Conservation (phyloP, 2,888 invertebrate species). For the Noctua comes region DNA sequence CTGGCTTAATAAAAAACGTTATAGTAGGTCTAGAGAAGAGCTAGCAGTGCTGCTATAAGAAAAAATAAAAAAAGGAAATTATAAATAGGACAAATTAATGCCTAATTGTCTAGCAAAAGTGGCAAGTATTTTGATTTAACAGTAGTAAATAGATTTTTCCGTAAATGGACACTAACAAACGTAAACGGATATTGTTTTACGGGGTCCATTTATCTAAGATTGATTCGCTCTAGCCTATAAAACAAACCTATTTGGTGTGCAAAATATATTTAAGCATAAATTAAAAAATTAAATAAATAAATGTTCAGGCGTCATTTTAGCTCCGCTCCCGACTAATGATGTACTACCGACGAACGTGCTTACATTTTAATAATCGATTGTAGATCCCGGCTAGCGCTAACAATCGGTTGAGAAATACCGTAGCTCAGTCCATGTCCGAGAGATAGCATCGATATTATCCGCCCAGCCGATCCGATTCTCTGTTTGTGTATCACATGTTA, state of each 20-base stretch:
- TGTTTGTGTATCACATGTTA: slow-evolving; percentile 57
- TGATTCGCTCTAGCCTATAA: neutral
- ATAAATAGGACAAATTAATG: neutral
- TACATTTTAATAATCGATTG: slow-evolving; percentile 86
- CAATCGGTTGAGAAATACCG: slow-evolving; percentile 79
- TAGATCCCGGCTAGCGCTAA: slow-evolving; percentile 74
- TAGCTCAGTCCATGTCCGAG: slow-evolving; percentile 69
- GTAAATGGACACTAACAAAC: neutral
- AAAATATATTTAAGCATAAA: neutral
- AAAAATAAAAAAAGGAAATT: neutral
- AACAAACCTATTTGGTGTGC: neutral
- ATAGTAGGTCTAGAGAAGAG: neutral
- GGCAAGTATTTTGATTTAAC: neutral
- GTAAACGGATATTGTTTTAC: neutral
- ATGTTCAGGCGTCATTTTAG: slow-evolving; percentile 74
- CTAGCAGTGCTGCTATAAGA: neutral
- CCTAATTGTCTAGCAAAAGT: neutral
- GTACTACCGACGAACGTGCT: slow-evolving; percentile 79
- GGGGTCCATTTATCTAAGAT: neutral
- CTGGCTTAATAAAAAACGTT: neutral
- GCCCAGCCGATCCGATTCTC: slow-evolving; percentile 55
- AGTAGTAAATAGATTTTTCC: neutral
- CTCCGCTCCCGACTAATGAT: slow-evolving; percentile 74
- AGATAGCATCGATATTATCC: slow-evolving; percentile 73
- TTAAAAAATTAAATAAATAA: neutral